Evolutionary conservation across 2,113 vertebrate species (phyloP), one percentile per base, ranked within the genome.

Genomic region (Sphaerodactylus townsendi): DNA sequence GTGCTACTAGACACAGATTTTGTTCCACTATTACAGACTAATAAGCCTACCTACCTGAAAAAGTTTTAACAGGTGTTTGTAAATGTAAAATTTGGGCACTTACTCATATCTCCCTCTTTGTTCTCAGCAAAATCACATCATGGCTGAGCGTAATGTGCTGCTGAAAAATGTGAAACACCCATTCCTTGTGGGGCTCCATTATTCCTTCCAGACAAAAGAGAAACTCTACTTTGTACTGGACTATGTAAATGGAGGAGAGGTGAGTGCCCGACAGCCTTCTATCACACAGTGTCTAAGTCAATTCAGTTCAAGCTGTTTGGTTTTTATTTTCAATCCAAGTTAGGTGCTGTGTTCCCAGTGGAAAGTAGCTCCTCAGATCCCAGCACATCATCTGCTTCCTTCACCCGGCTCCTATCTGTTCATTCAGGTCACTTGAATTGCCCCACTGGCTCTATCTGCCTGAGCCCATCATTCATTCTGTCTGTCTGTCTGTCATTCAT

Each of bases 201-300:
- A 98, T 88, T 99, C 98, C 89, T 99, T 99, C 94, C 99, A 99
- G 95, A 99, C 99, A 1, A 82, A 97, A 0, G 98, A 99, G 96
- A 99, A 99, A 85, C 98, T 99, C 87, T 99, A 99, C 91, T 99
- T 99, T 85, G 99, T 99, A 83, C 96, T 99, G 0, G 99, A 99
- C 95, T 99, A 99, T 39, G 98, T 99, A 66, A 99, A 99, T 1
- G 99, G 99, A 10, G 99, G 99, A 93, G 99, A 99, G 98, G 99
- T 99, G 89, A 90, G 93, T 82, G 56, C 0, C 1, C 3, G 23
- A 48, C n/a, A 48, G 53, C 11, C 25, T 79, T 90, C 41, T 4
- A 8, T 11, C 21, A 44, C 4, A 11, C 5, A 46, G n/a, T 10
- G 11, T 21, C 41, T 71, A 37, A 14, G 17, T 46, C 50, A 37